These are phyloP conservation scores for Phoxinus dragarum DNA, from an alignment of 2,797 vertebrate genomes.

Conservation along the genomic window DNA sequence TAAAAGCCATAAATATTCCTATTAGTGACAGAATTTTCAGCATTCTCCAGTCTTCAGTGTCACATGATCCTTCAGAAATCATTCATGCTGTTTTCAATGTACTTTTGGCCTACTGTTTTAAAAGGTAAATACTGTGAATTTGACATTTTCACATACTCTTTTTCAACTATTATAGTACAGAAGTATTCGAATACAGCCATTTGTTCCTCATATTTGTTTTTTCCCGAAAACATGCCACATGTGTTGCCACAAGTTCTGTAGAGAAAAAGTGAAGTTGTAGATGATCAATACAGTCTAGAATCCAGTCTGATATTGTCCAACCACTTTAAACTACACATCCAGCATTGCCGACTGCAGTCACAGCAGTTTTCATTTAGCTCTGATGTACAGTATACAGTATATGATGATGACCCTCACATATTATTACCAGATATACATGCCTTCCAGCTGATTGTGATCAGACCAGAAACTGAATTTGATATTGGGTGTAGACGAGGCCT, in stretches of 20 bases:
- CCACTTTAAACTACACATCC: background rate
- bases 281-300: background rate
- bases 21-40: background rate
- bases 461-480: background rate
- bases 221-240: background rate
- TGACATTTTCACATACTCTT: background rate
- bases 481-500: background rate
- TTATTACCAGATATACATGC: background rate
- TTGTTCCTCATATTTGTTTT: background rate
- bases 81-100: background rate
- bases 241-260: background rate
- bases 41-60: background rate
- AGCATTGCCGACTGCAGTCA: background rate
- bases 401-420: background rate
- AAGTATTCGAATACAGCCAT: background rate
- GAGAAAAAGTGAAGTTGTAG: background rate
- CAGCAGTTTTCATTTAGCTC: background rate
- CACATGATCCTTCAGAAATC: background rate
- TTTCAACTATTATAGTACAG: background rate
- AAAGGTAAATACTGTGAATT: background rate
- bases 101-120: background rate
- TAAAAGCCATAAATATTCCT: background rate
- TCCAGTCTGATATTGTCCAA: background rate
- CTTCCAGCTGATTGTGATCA: background rate
- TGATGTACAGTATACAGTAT: background rate